Evolutionary conservation across 1,140 invertebrate genomes (phyloP).

Genomic region (Cyphomyrmex costatus): DNA sequence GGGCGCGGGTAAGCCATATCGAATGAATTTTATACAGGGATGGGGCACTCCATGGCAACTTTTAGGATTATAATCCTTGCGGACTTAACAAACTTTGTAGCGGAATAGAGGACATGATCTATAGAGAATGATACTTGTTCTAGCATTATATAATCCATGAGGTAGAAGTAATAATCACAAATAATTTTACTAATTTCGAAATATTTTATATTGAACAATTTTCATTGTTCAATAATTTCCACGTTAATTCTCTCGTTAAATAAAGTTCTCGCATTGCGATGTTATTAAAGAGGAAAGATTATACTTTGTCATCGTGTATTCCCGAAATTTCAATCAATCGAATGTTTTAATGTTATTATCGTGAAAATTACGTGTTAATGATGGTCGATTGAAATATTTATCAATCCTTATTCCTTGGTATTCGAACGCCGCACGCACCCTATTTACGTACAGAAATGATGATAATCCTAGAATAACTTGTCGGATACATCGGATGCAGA

Average conservation of each 20-base stretch:
- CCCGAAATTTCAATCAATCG: neutral
- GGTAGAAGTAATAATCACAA: neutral
- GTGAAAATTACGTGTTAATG: neutral
- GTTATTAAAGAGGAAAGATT: neutral
- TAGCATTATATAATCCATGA: neutral
- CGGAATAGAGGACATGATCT: neutral
- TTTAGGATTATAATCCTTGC: conserved; percentile 47
- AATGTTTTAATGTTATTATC: neutral
- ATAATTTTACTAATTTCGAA: neutral
- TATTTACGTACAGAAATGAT: neutral
- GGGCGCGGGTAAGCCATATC: conserved; percentile 23
- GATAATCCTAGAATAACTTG: conserved; percentile 39
- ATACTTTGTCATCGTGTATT: neutral
- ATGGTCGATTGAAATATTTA: conserved; percentile 3
- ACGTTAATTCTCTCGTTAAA: neutral
- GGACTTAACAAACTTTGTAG: conserved; percentile 7
- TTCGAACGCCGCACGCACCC: neutral
- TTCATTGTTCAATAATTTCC: neutral
- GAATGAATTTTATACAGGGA: conserved; percentile 53
- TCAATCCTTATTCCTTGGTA: neutral
- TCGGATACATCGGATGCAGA: conserved; percentile 24
- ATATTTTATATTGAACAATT: neutral
- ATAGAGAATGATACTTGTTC: neutral
- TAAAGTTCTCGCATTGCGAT: neutral
- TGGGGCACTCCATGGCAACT: conserved; percentile 4